Conservation (phyloP, 2,888 invertebrate species). For the Globia sparganii region DNA sequence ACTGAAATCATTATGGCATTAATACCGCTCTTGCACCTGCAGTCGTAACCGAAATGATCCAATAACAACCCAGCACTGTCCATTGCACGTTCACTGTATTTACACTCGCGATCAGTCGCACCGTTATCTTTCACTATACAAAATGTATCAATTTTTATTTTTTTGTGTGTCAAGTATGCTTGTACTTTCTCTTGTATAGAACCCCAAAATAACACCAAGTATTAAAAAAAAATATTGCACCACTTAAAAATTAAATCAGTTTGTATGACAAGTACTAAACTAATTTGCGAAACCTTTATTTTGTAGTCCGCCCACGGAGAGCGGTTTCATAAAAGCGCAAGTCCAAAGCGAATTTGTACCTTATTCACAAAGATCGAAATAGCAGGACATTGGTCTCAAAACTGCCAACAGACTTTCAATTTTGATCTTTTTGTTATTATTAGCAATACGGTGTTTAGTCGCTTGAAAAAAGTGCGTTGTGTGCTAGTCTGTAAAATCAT, state of each 20-base stretch:
- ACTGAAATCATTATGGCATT: neutral
- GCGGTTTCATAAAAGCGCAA: neutral
- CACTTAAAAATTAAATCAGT: neutral
- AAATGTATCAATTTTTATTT: constrained; percentile 44
- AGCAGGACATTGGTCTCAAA: neutral
- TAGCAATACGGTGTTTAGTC: neutral
- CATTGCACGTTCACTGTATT: constrained; percentile 57
- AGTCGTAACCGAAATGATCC: constrained; percentile 53
- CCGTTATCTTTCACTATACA: constrained; percentile 40
- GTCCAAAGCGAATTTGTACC: neutral
- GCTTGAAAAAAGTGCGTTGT: neutral
- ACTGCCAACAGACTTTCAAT: neutral
- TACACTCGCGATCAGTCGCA: constrained; percentile 41
- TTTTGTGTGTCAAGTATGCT: constrained; percentile 52
- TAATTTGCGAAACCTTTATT: neutral
- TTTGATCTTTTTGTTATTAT: neutral
- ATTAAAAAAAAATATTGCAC: neutral
- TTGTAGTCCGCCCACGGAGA: too few relatives aligned
- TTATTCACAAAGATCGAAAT: constrained; percentile 8
- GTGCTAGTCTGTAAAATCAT: neutral
- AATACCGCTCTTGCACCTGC: constrained; percentile 9
- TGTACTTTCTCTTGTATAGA: constrained; percentile 21
- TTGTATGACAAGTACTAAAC: neutral
- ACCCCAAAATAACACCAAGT: neutral
- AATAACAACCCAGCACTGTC: constrained; percentile 42